Conservation (phyloP, 2,113 vertebrate species). For the Lamprologus lemairii region DNA sequence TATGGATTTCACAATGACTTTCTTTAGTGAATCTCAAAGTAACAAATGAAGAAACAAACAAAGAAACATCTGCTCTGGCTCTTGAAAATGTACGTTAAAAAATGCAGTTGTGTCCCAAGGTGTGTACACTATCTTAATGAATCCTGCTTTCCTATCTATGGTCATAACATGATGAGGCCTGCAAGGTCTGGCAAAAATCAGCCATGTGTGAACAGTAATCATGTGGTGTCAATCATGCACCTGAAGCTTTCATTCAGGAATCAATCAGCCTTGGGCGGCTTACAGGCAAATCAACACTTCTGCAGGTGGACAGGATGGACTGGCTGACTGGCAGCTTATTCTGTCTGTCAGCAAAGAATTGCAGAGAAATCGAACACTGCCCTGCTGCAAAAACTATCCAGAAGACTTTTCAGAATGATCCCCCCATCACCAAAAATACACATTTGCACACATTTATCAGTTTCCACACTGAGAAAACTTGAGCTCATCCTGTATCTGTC, state of each 20-base stretch:
- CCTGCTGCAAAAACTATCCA: neutral
- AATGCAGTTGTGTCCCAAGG: neutral
- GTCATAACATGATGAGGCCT: constrained; percentile 14
- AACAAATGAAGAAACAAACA: neutral
- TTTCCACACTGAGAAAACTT: neutral
- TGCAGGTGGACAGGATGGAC: constrained; percentile 49
- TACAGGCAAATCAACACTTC: constrained; percentile 47
- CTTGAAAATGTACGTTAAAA: neutral
- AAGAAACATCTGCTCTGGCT: neutral
- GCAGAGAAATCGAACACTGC: constrained; percentile 25
- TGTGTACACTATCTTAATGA: neutral
- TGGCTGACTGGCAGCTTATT: constrained; percentile 52
- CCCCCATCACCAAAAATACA: neutral
- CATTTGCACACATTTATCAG: neutral
- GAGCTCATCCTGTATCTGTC: neutral
- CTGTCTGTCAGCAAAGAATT: constrained; percentile 40
- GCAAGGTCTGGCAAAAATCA: constrained; percentile 21
- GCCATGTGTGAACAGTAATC: constrained; percentile 55
- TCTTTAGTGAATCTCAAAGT: neutral
- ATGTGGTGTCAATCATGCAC: constrained; percentile 52
- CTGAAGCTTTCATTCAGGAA: constrained; percentile 52
- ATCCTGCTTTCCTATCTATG: neutral
- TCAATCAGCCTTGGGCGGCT: constrained; percentile 51
- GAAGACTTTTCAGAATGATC: neutral
- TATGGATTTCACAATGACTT: constrained; percentile 46